Conservation (phyloP, 2,113 vertebrate genomes). For the Seriola quinqueradiata region DNA sequence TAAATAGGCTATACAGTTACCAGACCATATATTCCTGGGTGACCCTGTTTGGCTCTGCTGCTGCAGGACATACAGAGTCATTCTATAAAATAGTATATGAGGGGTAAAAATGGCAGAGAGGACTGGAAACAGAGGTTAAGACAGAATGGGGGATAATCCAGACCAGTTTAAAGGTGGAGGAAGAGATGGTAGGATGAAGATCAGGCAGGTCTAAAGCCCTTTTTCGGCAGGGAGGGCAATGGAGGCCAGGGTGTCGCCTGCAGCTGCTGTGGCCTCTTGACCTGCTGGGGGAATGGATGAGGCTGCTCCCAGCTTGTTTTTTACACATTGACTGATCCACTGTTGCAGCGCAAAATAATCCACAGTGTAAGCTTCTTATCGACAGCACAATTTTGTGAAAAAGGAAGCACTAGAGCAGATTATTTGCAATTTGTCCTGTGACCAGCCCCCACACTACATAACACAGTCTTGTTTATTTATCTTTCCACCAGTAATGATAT, state of each 20-base stretch:
- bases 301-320: conserved; percentile 45
- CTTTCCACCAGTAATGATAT: not conserved
- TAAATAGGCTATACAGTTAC: conserved; percentile 48
- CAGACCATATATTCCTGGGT: conserved; percentile 42
- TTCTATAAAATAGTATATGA: not conserved
- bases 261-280: conserved; percentile 76
- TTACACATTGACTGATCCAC: conserved; percentile 67
- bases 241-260: conserved; percentile 50
- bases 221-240: conserved; percentile 10
- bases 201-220: conserved; percentile 40
- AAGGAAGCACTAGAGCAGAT: conserved; percentile 67
- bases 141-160: not conserved
- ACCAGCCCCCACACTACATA: conserved; percentile 9
- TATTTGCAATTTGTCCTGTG: conserved; percentile 56
- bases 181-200: conserved; percentile 29
- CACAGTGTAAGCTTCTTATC: conserved; percentile 81
- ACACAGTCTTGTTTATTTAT: not conserved
- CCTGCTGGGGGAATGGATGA: conserved; percentile 54
- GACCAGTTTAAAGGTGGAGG: not conserved
- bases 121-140: not conserved
- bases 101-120: not conserved
- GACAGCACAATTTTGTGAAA: conserved; percentile 67
- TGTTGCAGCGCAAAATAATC: conserved; percentile 76
- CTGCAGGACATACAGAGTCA: conserved; percentile 27
- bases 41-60: conserved; percentile 55